Evolutionary conservation across 23 tunicate species (phyloP), one percentile per base, ranked within the genome.

Genomic region (Clavelina lepadiformis): DNA sequence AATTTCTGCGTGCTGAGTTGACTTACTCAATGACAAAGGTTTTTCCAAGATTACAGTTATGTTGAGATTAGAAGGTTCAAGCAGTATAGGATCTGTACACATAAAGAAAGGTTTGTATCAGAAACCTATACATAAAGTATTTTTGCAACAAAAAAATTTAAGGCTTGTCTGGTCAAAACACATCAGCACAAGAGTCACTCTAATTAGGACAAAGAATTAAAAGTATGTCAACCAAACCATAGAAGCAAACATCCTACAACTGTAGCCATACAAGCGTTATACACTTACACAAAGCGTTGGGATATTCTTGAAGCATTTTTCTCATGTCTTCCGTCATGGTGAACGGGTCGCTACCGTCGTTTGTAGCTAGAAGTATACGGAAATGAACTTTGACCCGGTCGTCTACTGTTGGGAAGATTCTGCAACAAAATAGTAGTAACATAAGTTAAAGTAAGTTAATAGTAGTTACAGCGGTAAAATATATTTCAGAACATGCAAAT

Each of bases 311-410:
- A 30, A 70, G 27, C 6, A 31, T 32, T 29, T 28, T 5, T 54
- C 76, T 47, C 69, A 80, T 6, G 23, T 22, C 24, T 3, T 8
- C 34, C 23, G 95, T 86, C 74, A 78, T 66, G 23, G 46, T 56
- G 41, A 86, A 86, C n/a, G 95, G 95, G 49, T 78, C 95, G 55
- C 41, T 46, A 36, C 49, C 31, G 64, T 86, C 85, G 33, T 80
- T 80, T 20, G 33, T 36, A 25, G 75, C 68, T 19, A 81, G 68
- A 24, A 35, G 38, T 29, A 86, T 24, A 27, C 47, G 31, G 29
- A 82, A 65, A 47, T 63, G 58, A 8, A 86, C 49, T 65, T 86
- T 86, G 1, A 72, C 35, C 33, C 50, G 51, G 50, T 46, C 73
- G n/a, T 58, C 56, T 6, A 18, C 21, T 4, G 84, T 78, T 3